Percentiles rank a stretch among this genome's conserved stretches.
These are phyloP conservation scores for Macaca mulatta DNA, from an alignment of 2,113 vertebrate species.

Conservation along the genomic window DNA sequence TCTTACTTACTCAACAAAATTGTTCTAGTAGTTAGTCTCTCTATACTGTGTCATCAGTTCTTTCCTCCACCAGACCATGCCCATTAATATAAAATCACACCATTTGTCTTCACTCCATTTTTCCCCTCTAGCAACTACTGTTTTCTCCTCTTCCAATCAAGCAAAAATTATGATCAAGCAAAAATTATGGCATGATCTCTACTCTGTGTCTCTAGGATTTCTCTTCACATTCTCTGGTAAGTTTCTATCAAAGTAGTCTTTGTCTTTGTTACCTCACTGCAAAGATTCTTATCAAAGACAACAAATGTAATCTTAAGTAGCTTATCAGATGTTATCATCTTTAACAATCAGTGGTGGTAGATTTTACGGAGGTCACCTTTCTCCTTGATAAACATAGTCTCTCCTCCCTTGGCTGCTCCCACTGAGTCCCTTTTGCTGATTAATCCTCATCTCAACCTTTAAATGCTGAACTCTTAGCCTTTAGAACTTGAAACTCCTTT, in stretches of 20 bases:
- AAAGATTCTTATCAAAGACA: not conserved
- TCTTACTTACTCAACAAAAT: not conserved
- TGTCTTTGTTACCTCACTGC: not conserved
- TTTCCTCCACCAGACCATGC: not conserved
- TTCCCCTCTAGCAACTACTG: not conserved
- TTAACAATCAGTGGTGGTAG: not conserved
- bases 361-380: rapidly evolving
- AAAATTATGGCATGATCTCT: not conserved
- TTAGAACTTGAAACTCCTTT: not conserved
- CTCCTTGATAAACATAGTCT: not conserved
- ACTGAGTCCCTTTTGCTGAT: not conserved
- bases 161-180: no score
- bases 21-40: not conserved
- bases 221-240: not conserved
- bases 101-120: not conserved
- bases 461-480: not conserved
- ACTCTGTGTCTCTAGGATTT: not conserved
- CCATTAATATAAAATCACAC: not conserved
- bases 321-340: not conserved
- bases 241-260: not conserved
- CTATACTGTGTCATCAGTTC: not conserved
- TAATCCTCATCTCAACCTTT: not conserved
- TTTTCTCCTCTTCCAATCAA: not conserved
- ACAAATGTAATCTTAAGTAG: no score
- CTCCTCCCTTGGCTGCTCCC: not conserved